These are phyloP conservation scores for Gavia stellata DNA, from an alignment of 2,113 vertebrate species.

Conservation along the genomic window DNA sequence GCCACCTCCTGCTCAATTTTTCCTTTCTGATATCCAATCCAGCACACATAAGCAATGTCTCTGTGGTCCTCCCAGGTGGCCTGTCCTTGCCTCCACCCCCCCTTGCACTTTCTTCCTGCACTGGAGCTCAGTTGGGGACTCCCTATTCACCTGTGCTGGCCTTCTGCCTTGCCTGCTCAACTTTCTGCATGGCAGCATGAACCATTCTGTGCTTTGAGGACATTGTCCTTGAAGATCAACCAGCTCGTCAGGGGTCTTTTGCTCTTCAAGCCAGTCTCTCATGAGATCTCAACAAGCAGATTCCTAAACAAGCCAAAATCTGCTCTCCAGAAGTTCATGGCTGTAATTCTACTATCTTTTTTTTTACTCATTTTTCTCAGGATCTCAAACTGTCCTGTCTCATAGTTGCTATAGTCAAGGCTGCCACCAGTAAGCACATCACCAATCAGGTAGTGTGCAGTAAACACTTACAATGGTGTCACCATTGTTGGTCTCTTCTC, in stretches of 20 bases:
- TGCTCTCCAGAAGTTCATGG: not conserved
- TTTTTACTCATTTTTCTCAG: not conserved
- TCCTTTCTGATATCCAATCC: not conserved
- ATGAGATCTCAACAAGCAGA: not conserved
- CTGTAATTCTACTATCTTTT: not conserved
- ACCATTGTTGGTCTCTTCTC: not conserved
- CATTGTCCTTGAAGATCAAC: not conserved
- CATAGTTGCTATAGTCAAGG: not conserved
- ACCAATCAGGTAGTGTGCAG: not conserved
- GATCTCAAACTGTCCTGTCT: not conserved
- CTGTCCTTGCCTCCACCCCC: not conserved
- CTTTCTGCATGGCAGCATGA: not conserved
- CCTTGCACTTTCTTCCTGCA: not conserved
- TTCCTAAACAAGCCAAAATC: not conserved
- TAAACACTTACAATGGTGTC: not conserved
- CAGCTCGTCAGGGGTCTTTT: not conserved
- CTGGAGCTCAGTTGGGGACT: not conserved
- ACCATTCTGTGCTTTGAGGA: not conserved
- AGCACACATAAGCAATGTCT: not conserved
- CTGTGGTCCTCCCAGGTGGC: not conserved
- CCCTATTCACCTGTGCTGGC: not conserved
- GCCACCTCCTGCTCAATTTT: not conserved
- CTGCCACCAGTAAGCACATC: not conserved
- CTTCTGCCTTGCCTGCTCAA: not conserved
- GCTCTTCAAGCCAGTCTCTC: not conserved